Evolutionary conservation across 1,140 invertebrate genomes (phyloP), one percentile per base, ranked within the genome.

Genomic region (Asobara japonica): DNA sequence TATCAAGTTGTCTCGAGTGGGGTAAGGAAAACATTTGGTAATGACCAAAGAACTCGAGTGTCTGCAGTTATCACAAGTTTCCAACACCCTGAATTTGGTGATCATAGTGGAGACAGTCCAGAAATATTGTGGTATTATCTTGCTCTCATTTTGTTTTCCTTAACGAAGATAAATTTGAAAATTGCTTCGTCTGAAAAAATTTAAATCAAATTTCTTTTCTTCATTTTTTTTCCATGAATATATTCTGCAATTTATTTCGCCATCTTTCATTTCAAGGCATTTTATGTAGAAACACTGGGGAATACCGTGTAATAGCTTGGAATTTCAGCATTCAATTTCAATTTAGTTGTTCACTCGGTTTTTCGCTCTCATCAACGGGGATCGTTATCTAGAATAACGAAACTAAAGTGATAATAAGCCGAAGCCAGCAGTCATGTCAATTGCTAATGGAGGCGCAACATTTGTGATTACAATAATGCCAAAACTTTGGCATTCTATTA

Each of bases 401-500:
- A 30, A n/a, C n/a, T n/a, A 22, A 38, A 51, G 65, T 36, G 27
- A 38, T 66, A 71, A 70, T 45, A 65, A 71, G 65, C 41, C 62
- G 72, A 69, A 76, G 45, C 72, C 69, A 76, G 72, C 66, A 76
- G 61, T 45, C 62, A 69, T 72, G 66, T 61, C 65, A 65, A 76
- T 76, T 74, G 25, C 60, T 61, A 61, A 56, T 75, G 71, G 72
- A 71, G 69, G 69, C 25, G 72, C 69, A 72, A 74, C 72, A 72
- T 72, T 76, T 74, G 51, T 51, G n/a, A 69, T 74, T n/a, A 33
- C 65, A 36, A 51, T 51, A 30, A 22, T 16, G 69, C 22, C 73
- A 68, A 71, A 74, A 71, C 48, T 68, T 68, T 67, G 27, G 51
- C 69, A 68, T 69, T 69, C 51, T 0, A 25, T 69, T 69, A n/a